Base-by-base conservation (phyloP, 2,888 invertebrate genomes). In the Xestia xanthographa region DNA sequence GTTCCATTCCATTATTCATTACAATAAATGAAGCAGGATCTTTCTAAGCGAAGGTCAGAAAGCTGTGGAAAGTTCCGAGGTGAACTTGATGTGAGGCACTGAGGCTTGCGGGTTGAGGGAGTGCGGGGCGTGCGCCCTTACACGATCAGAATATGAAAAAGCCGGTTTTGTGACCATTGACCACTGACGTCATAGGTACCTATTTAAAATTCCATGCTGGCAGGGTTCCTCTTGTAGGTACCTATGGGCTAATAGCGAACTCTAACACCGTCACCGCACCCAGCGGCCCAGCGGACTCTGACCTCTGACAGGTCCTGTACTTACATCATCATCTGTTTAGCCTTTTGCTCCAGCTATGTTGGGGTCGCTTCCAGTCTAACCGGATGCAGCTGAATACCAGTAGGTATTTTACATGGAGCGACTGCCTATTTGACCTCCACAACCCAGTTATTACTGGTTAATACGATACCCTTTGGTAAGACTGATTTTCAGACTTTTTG, bases 61-160 rank as follows among this genome's bases (percentile, higher is more conserved):
- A 50, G 63, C 85, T 77, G 66, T 83, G 75, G 77, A 86, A 86
- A 86, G 83, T 83, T 79, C 69, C 87, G 86, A 86, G 83, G 86
- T 75, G 75, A 87, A 83, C 81, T 66, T 56, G 77, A 77, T 50
- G 73, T 56, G 66, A 58, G 66, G 43, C 26, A 17, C 11, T 56
- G 66, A 58, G 66, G 43, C 38, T 22, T 22, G 75, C 63, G 45
- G 71, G 75, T 22, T 72, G 58, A 29, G n/a, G 38, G 41, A 41
- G 38, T 43, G 65, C 67, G 72, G 74, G 72, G 73, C 82, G 67
- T 77, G 77, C 77, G 80, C 87, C 87, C 86, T 87, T 85, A 87
- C 78, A 38, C 50, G 77, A 60, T 70, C 45, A 60, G 66, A 74
- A 85, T 77, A 58, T 71, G 75, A 68, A 85, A 78, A 77, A 85